Base-by-base conservation (phyloP, 2,113 vertebrate genomes). In the Jacana jacana region DNA sequence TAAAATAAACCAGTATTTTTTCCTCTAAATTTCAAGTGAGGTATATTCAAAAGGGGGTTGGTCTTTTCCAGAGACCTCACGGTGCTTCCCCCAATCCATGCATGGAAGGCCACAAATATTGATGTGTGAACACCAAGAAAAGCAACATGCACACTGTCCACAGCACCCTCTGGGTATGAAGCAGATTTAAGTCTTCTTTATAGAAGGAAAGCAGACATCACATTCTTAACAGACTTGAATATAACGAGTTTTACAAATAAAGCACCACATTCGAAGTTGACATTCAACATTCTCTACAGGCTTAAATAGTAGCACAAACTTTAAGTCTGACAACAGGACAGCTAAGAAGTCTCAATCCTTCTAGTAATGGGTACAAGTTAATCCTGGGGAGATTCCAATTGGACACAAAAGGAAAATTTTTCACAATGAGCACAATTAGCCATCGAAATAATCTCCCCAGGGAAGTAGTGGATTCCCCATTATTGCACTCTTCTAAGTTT, bases 41-140 rank as follows among this genome's bases (percentile, higher is more conserved):
- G 42, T 64, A 77, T 86, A 49, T 57, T 81, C 69, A 25, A 24
- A 51, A 69, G 11, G 13, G 10, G 10, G 39, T 20, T 39, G 54
- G n/a, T 48, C 44, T 87, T 85, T 60, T 61, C 49, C 31, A 84
- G 5, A 42, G 11, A 35, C 24, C 6, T 27, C 35, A 24, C 7
- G 18, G 13, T 35, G 54, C 17, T 52, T 63, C 10, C 23, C 55
- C 24, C 28, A 85, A 30, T 51, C 42, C 37, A 91, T 0, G 1
- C 1, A 3, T 8, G 15, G 17, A 78, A 63, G 12, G 3, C 46
- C n/a, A 49, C 0, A 1, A 84, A 75, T 17, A n/a, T 3, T 1
- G 24, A 63, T 28, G 49, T 63, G 10, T 13, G 25, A 75, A 49
- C 7, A 70, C 4, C 12, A 78, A 83, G 75, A 65, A 82, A 40